A percentile compares a stretch with the other conserved stretches of the same genome.
Conservation (phyloP, 2,888 invertebrate species). For the Dynastes hyllus region DNA sequence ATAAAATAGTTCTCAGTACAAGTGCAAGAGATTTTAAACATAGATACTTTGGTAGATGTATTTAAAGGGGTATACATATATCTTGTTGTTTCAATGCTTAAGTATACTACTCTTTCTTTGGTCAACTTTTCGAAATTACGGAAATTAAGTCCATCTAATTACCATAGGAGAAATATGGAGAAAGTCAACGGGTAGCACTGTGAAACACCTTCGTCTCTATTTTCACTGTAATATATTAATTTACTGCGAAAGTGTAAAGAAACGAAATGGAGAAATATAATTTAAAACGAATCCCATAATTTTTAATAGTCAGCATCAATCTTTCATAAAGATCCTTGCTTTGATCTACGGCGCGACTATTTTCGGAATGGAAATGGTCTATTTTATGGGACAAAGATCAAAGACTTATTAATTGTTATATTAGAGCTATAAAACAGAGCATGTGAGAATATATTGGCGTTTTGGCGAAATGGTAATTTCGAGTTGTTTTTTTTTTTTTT, state of each 20-base stretch:
- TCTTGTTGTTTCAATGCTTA: too few relatives aligned
- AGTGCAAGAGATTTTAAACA: too few relatives aligned
- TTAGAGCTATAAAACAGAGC: conserved; percentile 19
- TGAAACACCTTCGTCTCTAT: too few relatives aligned
- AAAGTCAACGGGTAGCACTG: too few relatives aligned
- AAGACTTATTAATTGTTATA: conserved; percentile 40
- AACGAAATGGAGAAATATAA: background rate
- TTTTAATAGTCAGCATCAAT: conserved; percentile 30
- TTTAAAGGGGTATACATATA: too few relatives aligned
- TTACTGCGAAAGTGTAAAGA: background rate
- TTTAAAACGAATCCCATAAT: conserved; percentile 37
- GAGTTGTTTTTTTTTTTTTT: background rate
- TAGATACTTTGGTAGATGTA: too few relatives aligned
- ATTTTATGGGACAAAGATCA: conserved; percentile 42
- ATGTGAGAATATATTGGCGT: conserved; percentile 5
- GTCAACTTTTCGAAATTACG: too few relatives aligned
- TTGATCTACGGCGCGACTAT: conserved; percentile 35
- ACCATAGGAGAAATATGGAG: too few relatives aligned
- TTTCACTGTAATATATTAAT: too few relatives aligned
- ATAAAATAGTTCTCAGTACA: too few relatives aligned
- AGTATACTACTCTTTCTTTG: too few relatives aligned
- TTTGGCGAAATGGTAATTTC: conserved; percentile 23
- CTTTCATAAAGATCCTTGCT: conserved; percentile 24
- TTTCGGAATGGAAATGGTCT: conserved; percentile 23
- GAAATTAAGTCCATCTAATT: too few relatives aligned